Base-by-base conservation (phyloP, 2,797 vertebrate genomes). In the Chiropotes sagulatus region DNA sequence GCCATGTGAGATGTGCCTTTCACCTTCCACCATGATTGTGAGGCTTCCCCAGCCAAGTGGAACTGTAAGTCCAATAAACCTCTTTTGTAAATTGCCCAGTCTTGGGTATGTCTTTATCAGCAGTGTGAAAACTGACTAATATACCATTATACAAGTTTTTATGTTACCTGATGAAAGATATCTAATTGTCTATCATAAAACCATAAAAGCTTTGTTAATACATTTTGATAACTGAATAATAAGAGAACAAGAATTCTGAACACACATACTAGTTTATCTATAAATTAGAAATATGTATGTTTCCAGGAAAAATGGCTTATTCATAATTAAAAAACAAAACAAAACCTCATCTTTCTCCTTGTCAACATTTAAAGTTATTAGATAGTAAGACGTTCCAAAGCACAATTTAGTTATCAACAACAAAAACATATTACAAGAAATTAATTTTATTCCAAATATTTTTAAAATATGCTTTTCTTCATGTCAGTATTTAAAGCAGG, bases 331-430 rank as follows among this genome's bases (percentile, higher is more conserved):
- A 94, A 91, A 75, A 36, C 13, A 81, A 73, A 72, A 33, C 41
- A 48, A 90, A 78, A n/a, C 4, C 3, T 28, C 52, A 28, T 86
- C 72, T 96, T 96, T 72, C 30, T 94, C 58, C 50, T 54, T 93
- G 58, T 95, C 97, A 97, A 44, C 67, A 90, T 97, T 96, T 85
- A 78, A 89, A 95, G 48, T 94, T 88, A 80, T 88, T 93, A 93
- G 73, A 81, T 39, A 96, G 86, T 79, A 81, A 94, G 79, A 85
- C 28, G 72, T 88, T 90, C 14, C 61, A 50, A 97, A 93, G 82
- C 44, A 94, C 73, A 41, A 95, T 61, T 13, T 82, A 92, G 46
- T 76, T 96, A 90, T 57, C 50, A 93, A 90, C 41, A 96, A 52
- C 82, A 82, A 94, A 82, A 48, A 89, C 22, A 5, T 73, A 70